Conservation (phyloP, 2,113 vertebrate genomes). For the Anser cygnoides region DNA sequence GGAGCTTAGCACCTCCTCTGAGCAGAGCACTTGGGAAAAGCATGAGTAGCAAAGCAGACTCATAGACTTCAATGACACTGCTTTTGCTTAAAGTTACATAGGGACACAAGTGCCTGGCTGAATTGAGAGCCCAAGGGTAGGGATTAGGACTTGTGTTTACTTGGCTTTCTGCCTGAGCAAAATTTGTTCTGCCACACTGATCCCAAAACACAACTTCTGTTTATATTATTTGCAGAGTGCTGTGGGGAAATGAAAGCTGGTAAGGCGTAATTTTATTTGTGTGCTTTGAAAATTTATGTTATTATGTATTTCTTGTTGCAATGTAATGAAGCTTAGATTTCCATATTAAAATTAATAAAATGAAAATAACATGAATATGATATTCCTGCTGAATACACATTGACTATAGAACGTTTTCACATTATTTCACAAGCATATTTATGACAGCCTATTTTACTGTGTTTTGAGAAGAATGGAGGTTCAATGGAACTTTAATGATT, state of each 20-base stretch:
- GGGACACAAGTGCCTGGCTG: slow-evolving; percentile 20
- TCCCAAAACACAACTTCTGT: slow-evolving; percentile 46
- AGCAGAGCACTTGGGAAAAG: not conserved
- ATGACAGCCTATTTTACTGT: not conserved
- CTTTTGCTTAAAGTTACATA: slow-evolving; percentile 23
- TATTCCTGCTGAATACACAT: slow-evolving; percentile 49
- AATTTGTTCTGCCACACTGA: slow-evolving; percentile 64
- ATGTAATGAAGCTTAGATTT: slow-evolving; percentile 54
- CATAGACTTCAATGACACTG: not conserved
- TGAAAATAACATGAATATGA: slow-evolving; percentile 32
- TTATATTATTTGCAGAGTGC: slow-evolving; percentile 44
- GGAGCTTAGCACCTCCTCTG: not conserved
- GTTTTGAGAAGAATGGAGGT: not conserved
- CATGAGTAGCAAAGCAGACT: slow-evolving; percentile 4
- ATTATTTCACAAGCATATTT: slow-evolving; percentile 27
- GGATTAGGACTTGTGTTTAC: slow-evolving; percentile 56
- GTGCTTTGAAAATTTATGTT: slow-evolving; percentile 46
- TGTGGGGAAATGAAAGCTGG: slow-evolving; percentile 65
- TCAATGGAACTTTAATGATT: not conserved
- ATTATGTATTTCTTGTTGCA: slow-evolving; percentile 41
- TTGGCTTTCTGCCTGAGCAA: slow-evolving; percentile 53
- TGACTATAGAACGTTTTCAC: slow-evolving; percentile 7
- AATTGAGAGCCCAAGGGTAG: slow-evolving; percentile 33
- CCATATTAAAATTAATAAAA: slow-evolving; percentile 70
- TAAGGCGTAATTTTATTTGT: slow-evolving; percentile 64